Evolutionary conservation across 2,888 invertebrate genomes (phyloP), one percentile per base, ranked within the genome.

Genomic region (Andrena haemorrhoa): DNA sequence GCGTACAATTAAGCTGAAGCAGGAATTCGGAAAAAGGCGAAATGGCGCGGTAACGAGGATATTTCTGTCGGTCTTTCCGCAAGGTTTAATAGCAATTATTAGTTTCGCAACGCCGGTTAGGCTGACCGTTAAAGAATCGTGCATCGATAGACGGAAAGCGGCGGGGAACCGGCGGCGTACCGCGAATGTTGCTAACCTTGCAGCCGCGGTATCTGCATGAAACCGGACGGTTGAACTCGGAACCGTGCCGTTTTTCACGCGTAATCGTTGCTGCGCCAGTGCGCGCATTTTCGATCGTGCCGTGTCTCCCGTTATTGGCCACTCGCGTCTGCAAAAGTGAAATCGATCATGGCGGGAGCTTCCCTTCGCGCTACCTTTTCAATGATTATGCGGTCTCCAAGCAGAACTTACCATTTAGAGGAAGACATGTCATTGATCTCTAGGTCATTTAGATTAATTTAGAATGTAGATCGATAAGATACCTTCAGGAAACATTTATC

Each of bases 171-270:
- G 31, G 10, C 16, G 41, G 51, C 26, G 20, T 53, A 73, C 47
- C 81, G 89, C 86, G 90, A 91, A 89, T 91, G 91, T 90, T 90
- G 90, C 89, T 90, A 82, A 87, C 91, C 91, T 91, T 90, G 90
- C 61, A 8, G 68, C 61, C 49, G 23, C 65, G 31, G 26, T 60
- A 84, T 82, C 88, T 79, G 75, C 79, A 82, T 76, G 72, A 68
- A 60, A 69, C 49, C 23, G 53, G 23, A 7, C 10, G 23, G 23
- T 3, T 66, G 47, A 64, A 66, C 61, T 64, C 66, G 73, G 26
- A 60, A 58, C 26, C 12, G 41, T 26, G 31, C 4, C 35, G 61
- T 16, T 51, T 33, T 16, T 12, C 12, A 41, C 31, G 31, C 23
- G 12, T 16, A n/a, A 23, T 10, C 66, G 49, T 70, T 77, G 65